Base-by-base conservation (phyloP, 2,113 vertebrate species). In the Panthera leo region DNA sequence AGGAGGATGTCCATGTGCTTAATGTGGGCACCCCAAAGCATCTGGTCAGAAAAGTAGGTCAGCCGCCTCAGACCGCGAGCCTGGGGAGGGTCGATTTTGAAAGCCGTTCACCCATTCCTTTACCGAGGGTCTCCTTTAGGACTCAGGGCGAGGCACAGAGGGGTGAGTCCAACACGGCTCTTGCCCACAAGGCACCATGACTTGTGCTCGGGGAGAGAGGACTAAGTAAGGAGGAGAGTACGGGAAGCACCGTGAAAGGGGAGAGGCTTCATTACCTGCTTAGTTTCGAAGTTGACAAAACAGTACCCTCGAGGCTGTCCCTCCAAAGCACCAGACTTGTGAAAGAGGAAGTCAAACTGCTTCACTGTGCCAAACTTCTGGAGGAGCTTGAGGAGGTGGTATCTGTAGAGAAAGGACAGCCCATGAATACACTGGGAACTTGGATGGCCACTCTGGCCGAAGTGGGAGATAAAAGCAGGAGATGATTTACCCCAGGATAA, bases 281-380 rank as follows among this genome's bases (percentile, higher is more conserved):
- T 99, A 95, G 99, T 99, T 98, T 99, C 99, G 97, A 99, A 99
- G 99, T 99, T 99, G 97, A 99, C 99, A 45, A 99, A 99, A 97
- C 99, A 99, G 99, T 99, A 99, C 76, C 99, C 99, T 85, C 99
- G 99, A 0, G 99, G 99, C 95, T 99, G 99, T 34, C 99, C 99
- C 97, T 99, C 99, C 98, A 99, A 97, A 95, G 99, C 99, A 39
- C 99, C 99, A 0, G 99, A 99, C 96, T 99, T 99, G 97, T 99
- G 99, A 97, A 99, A 99, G 85, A 99, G 99, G 97, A 99, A 99
- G 98, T 99, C 99, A 98, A 99, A 99, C 85, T 99, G 99, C 98
- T 99, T 99, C 34, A 99, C 99, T 68, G 99, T 99, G 97, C 99
- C 99, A 98, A 99, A 99, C 98, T 99, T 99, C 98, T 99, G 99